Base-by-base conservation (phyloP, 2,797 vertebrate species). In the Acipenser ruthenus region DNA sequence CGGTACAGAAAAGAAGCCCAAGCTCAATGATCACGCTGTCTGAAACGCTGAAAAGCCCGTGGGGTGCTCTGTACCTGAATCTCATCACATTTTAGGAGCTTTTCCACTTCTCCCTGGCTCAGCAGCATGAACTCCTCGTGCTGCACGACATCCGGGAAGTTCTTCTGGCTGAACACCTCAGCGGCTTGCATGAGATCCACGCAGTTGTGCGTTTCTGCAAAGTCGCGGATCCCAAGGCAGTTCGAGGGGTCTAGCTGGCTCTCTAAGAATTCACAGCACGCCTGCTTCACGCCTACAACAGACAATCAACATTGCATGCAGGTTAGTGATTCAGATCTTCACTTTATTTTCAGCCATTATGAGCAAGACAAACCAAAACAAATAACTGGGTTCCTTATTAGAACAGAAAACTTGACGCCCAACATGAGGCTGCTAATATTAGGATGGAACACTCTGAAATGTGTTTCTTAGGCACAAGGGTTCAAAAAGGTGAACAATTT, bases 41-140 rank as follows among this genome's bases (percentile, higher is more conserved):
- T 72, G 75, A 63, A 63, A 70, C 49, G 68, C 48, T 66, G 74
- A 77, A 0, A 6, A 13, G 66, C 67, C 63, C 74, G 55, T 37
- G 50, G 9, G 63, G 10, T 56, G 64, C 58, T 69, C 75, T 72
- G 60, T 85, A 99, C 96, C 96, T 99, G 96, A 79, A 99, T 99
- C 83, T 99, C 96, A 73, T 99, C 96, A 77, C 96, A 99, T 79
- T 95, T 95, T 80, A 99, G 94, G 7, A 99, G 93, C 79, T 99
- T 99, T 73, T 99, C 95, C 68, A 99, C 96, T 78, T 99, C 96
- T 12, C 90, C 91, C 80, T 96, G 94, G 80, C 90, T 91, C 75
- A 98, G 92, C 71, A 99, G 90, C 88, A 98, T 98, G 81, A 96
- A 99, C 82, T 99, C 96, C 80, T 99, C 96, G 12, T 99, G 96